Evolutionary conservation across 2,888 invertebrate genomes (phyloP).

Genomic region (Pyrrhosoma nymphula): DNA sequence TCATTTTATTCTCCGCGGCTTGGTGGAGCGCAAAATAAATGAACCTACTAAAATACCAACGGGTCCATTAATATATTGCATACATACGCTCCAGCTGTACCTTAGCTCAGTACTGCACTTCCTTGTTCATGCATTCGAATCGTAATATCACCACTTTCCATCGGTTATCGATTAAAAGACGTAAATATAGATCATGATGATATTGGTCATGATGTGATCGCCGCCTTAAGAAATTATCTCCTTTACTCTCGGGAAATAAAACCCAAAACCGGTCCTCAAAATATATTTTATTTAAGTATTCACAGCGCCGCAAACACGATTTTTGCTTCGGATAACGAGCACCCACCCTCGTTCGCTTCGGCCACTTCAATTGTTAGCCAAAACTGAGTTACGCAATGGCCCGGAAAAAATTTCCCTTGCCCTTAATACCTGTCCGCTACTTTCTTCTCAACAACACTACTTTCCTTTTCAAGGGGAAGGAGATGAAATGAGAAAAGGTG

Average conservation of each 20-base stretch:
- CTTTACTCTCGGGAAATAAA: background rate
- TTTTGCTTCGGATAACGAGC: background rate
- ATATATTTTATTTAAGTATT: background rate
- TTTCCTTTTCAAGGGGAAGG: background rate
- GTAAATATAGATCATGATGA: background rate
- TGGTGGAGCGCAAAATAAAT: too few relatives aligned
- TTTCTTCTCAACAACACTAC: background rate
- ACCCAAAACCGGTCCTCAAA: background rate
- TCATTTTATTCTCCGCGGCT: background rate
- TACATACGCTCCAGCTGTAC: background rate
- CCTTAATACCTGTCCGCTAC: conserved; percentile 1
- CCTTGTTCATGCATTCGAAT: background rate
- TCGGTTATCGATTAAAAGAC: background rate
- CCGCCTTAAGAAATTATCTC: background rate
- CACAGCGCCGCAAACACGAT: background rate
- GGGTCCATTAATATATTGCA: background rate
- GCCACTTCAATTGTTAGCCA: background rate
- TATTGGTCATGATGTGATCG: background rate
- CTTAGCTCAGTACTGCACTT: background rate
- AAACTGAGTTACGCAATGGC: conserved; percentile 4
- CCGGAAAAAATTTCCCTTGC: background rate
- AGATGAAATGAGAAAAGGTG: background rate
- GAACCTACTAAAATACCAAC: background rate
- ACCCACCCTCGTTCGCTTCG: background rate
- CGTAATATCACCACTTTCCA: background rate